A percentile compares a stretch with the other conserved stretches of the same genome.
Evolutionary conservation across 2,797 vertebrate species (phyloP).

Genomic region (Gephyroberyx darwinii): DNA sequence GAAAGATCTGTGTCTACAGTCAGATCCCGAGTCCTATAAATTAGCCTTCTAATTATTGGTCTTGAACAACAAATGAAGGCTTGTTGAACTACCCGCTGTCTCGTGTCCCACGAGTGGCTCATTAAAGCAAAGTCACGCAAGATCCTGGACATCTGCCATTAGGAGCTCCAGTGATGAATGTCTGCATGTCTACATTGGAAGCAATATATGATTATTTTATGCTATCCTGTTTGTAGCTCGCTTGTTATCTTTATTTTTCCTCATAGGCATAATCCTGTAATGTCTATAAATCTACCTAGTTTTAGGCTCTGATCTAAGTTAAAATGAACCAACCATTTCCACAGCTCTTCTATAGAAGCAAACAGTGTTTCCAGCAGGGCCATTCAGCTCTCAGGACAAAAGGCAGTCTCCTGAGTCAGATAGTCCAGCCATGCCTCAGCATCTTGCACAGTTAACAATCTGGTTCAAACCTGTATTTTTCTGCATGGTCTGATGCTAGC

Average conservation of each 20-base stretch:
- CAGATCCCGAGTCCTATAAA: slow-evolving; percentile 27
- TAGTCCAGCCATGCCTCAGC: slow-evolving; percentile 41
- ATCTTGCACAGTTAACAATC: slow-evolving; percentile 63
- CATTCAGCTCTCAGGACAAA: neutral
- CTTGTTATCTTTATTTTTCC: neutral
- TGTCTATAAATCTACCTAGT: neutral
- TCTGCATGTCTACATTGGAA: neutral
- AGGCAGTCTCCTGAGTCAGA: slow-evolving; percentile 6
- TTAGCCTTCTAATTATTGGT: slow-evolving; percentile 12
- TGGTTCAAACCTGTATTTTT: slow-evolving; percentile 76
- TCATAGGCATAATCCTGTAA: neutral
- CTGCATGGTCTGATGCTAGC: slow-evolving; percentile 61
- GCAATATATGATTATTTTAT: too few species aligned
- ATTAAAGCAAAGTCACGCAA: slow-evolving; percentile 29
- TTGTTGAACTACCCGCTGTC: slow-evolving; percentile 4
- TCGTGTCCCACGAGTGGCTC: slow-evolving; percentile 35
- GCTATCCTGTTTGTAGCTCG: neutral
- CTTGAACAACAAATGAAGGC: slow-evolving; percentile 17
- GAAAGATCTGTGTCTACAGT: neutral
- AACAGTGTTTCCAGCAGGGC: neutral
- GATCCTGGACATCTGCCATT: neutral
- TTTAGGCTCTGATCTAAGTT: too few species aligned
- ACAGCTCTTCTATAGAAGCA: too few species aligned
- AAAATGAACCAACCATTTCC: neutral
- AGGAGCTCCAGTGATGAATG: neutral